These are phyloP conservation scores for Megalonaias nervosa DNA, from an alignment of 1,140 invertebrate genomes.

Conservation along the genomic window DNA sequence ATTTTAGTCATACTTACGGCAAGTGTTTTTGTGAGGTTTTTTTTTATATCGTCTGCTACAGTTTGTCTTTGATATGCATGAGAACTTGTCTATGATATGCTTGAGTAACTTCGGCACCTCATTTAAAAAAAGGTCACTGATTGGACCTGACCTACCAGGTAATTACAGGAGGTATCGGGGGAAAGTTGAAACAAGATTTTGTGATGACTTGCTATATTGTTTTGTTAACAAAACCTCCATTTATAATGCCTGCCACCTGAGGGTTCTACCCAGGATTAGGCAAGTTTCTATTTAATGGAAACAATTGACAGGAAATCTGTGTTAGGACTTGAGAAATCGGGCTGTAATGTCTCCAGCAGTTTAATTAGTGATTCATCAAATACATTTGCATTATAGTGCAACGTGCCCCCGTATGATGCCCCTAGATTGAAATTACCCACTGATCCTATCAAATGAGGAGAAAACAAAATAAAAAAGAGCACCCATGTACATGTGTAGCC, in stretches of 20 bases:
- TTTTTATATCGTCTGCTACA: no score
- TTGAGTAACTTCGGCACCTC: no score
- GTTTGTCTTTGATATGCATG: no score
- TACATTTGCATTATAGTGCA: slow-evolving; percentile 26
- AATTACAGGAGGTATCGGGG: slow-evolving; percentile 3
- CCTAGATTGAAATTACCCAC: no score
- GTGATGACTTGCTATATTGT: slow-evolving; percentile 4
- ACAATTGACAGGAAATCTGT: slow-evolving; percentile 33
- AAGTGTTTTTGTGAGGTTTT: no score
- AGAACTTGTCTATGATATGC: no score
- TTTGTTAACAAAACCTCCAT: slow-evolving; percentile 24
- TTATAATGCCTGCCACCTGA: slow-evolving; percentile 6
- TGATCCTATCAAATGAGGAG: no score
- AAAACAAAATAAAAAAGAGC: no score
- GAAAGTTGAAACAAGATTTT: slow-evolving; percentile 28
- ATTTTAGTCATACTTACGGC: no score
- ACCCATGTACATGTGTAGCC: no score
- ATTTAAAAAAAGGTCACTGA: background rate
- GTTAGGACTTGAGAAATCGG: slow-evolving; percentile 8
- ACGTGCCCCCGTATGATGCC: no score
- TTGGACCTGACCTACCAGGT: background rate
- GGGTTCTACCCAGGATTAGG: slow-evolving; percentile 5
- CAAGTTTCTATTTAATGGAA: slow-evolving; percentile 1
- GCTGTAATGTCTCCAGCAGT: slow-evolving; percentile 21
- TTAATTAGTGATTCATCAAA: slow-evolving; percentile 40